Evolutionary conservation across 2,113 vertebrate species (phyloP).

Genomic region (Mesitornis unicolor): DNA sequence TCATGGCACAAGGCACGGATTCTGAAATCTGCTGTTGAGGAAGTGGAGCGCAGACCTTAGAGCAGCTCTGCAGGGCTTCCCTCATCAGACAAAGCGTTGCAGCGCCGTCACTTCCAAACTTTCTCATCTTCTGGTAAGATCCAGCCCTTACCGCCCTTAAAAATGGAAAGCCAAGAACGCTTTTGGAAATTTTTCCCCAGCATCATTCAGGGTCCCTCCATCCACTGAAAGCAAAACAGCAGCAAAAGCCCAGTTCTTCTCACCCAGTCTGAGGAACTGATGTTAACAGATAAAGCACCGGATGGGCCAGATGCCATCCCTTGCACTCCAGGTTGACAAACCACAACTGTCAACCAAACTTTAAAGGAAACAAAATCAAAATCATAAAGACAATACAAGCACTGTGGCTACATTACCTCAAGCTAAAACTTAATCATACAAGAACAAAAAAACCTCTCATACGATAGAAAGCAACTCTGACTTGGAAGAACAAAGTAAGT

Average conservation of each 20-base stretch:
- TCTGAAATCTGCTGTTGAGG: rapidly evolving
- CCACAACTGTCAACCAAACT: not conserved
- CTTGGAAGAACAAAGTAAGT: not conserved
- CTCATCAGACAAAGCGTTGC: not conserved
- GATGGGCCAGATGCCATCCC: not conserved
- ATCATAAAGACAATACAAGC: not conserved
- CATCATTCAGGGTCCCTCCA: not conserved
- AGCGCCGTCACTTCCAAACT: rapidly evolving
- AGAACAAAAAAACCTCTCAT: not conserved
- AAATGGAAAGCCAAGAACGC: not conserved
- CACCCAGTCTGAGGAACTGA: not conserved
- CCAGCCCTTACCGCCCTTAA: not conserved
- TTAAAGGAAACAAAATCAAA: not conserved
- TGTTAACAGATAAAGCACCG: not conserved
- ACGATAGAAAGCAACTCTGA: rapidly evolving
- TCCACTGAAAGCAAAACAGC: not conserved
- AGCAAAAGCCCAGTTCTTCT: not conserved
- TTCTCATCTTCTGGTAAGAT: not conserved
- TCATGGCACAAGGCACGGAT: rapidly evolving
- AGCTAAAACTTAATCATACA: not conserved
- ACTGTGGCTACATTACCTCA: not conserved
- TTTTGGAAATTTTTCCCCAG: not conserved
- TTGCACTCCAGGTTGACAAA: not conserved
- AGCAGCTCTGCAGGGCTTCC: not conserved
- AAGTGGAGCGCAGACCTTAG: not conserved